Percentiles rank a stretch among this genome's conserved stretches.
Evolutionary conservation across 2,113 vertebrate genomes (phyloP).

Genomic region (Antechinus stuartii): DNA sequence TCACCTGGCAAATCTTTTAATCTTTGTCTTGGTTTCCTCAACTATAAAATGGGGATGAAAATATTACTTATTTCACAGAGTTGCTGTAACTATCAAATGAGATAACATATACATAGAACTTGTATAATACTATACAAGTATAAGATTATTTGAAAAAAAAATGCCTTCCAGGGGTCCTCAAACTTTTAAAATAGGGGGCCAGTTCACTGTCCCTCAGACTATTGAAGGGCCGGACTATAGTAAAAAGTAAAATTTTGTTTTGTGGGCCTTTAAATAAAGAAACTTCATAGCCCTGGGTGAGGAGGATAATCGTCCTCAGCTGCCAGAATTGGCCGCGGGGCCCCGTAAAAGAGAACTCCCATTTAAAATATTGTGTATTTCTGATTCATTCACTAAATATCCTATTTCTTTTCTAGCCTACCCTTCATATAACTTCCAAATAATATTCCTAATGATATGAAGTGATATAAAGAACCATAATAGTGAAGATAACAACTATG

Average conservation of each 20-base stretch:
- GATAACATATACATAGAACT: neutral
- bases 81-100: neutral
- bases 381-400: neutral
- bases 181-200: no score
- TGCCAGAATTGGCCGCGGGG: no score
- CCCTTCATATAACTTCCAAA: neutral
- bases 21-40: neutral
- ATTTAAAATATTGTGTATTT: neutral
- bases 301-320: no score
- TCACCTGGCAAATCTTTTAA: neutral
- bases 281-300: no score
- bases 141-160: neutral
- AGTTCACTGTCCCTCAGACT: no score
- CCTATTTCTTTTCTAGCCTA: neutral
- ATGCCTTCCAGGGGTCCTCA: neutral
- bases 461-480: neutral
- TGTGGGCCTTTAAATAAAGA: no score
- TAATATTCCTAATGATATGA: neutral
- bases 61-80: neutral
- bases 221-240: no score
- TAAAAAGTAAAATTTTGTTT: no score
- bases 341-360: neutral
- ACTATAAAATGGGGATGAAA: neutral
- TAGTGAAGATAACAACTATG: neutral
- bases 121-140: neutral